Conservation (phyloP, 2,888 invertebrate species). For the Synanthedon myopaeformis region DNA sequence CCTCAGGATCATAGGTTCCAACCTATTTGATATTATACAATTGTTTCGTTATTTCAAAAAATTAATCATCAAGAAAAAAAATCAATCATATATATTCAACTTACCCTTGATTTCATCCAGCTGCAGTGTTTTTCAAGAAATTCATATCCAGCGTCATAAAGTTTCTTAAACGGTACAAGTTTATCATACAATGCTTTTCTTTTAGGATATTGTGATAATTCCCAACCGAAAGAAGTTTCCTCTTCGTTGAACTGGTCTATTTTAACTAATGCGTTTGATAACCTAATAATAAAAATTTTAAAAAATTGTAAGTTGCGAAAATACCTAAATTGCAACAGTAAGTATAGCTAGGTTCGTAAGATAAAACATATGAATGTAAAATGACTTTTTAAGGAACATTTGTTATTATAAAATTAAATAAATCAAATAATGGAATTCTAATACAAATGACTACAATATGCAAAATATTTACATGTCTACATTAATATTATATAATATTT, state of each 20-base stretch:
- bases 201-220: constrained; percentile 88
- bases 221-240: constrained; percentile 89
- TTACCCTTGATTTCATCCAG: constrained; percentile 82
- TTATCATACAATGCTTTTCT: constrained; percentile 83
- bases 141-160: constrained; percentile 89
- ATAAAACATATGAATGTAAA: too few relatives aligned
- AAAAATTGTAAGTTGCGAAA: too few relatives aligned
- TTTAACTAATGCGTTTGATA: constrained; percentile 78
- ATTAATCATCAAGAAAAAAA: too few relatives aligned
- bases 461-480: too few relatives aligned
- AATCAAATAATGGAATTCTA: too few relatives aligned
- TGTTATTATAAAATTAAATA: too few relatives aligned
- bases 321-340: too few relatives aligned
- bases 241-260: constrained; percentile 94
- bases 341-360: too few relatives aligned
- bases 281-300: constrained; percentile 32
- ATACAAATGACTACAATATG: too few relatives aligned
- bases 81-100: neutral
- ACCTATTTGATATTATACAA: constrained; percentile 59
- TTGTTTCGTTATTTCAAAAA: neutral
- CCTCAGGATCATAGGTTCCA: constrained; percentile 87
- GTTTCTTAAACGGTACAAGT: constrained; percentile 84
- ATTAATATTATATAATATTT: too few relatives aligned
- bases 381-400: too few relatives aligned
- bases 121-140: constrained; percentile 84